Evolutionary conservation across 2,113 vertebrate genomes (phyloP), one percentile per base, ranked within the genome.

Genomic region (Opisthocomus hoazin): DNA sequence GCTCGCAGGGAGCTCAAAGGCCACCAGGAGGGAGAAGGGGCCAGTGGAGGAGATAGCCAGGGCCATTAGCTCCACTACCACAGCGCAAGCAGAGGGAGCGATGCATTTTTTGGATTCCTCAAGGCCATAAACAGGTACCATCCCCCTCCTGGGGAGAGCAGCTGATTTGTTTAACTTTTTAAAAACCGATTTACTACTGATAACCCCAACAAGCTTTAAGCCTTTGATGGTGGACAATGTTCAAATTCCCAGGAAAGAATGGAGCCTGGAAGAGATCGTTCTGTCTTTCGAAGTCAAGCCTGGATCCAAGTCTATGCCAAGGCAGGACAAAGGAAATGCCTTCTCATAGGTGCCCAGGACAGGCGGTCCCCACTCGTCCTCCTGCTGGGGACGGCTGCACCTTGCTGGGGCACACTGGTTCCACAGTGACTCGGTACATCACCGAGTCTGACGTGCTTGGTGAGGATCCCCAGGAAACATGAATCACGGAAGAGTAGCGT

Each of bases 71-170:
- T 87, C 30, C 7, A 39, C 27, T 57, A 39, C 10, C 22, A 8
- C 64, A 46, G 36, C 1, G 3, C n/a, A 50, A 6, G 1, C 22
- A 57, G 61, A 78, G 76, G 78, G 46, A 71, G 10, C 2, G 27
- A 51, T 32, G 39, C 68, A 93, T 93, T 95, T 88, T 81, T 93
- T 43, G 82, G 61, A 95, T 93, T 57, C 58, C 58, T 88, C 15
- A 84, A 41, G 57, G 74, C 69, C 36, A 61, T 96, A 93, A 96
- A 86, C 27, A 50, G 17, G 46, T 83, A 58, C 23, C 29, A 22
- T 23, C 23, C 19, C 15, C 39, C 60, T 80, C 37, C 54, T 32
- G 19, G 5, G 64, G 32, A 77, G 4, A 69, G 37, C 37, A 86
- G 50, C 36, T 45, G 32, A 53, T 76, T 91, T 79, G 63, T 50